A percentile compares a stretch with the other conserved stretches of the same genome.
These are phyloP conservation scores for Priapulus caudatus DNA, from an alignment of 2,888 invertebrate species.

Conservation along the genomic window DNA sequence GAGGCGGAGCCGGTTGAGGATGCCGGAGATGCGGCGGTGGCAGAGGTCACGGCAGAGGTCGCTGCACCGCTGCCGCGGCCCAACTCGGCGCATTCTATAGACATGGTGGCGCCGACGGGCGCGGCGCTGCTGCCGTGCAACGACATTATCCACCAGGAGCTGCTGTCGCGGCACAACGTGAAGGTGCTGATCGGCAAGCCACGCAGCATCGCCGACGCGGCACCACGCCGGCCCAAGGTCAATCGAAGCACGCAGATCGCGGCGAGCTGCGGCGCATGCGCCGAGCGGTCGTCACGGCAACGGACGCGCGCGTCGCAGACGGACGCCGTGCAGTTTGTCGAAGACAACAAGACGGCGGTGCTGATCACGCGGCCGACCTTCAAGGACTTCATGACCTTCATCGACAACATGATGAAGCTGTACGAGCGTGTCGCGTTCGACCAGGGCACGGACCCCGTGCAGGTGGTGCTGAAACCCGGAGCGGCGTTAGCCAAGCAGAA, in stretches of 20 bases:
- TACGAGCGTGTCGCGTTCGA: neutral
- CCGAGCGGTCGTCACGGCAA: neutral
- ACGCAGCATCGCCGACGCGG: neutral
- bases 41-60: neutral
- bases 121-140: no score
- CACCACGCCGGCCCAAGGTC: no score
- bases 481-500: neutral
- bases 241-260: neutral
- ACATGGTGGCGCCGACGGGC: no score
- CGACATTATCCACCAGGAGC: no score
- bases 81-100: no score
- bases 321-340: neutral
- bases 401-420: neutral
- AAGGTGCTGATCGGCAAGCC: neutral
- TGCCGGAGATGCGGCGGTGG: neutral
- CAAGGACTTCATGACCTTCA: neutral
- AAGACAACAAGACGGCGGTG: neutral
- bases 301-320: neutral
- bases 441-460: neutral
- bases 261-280: neutral
- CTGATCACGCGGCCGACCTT: constrained; percentile 1
- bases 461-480: neutral
- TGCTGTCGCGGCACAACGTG: neutral
- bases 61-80: neutral
- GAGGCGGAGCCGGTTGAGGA: neutral